phyloP scores from a whole-genome alignment of 1,140 invertebrate genomes.

The Oedothorax gibbosus region DNA sequence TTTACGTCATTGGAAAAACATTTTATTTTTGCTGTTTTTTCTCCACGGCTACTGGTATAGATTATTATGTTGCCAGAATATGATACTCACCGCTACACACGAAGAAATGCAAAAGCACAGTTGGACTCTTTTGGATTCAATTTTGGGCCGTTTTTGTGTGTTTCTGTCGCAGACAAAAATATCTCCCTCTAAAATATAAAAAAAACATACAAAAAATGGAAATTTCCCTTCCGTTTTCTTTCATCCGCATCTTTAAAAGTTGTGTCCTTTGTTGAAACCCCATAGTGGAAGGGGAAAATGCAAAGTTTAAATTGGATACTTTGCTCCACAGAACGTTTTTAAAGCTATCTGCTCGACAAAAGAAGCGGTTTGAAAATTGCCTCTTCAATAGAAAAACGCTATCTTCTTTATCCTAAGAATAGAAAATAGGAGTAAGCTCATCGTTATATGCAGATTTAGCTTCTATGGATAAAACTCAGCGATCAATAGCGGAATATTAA shows the following conservation, averaged over 20 bases:
- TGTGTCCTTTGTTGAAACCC: background rate
- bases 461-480: background rate
- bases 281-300: background rate
- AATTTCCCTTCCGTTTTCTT: background rate
- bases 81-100: background rate
- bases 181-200: background rate
- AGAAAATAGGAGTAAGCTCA: background rate
- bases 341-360: background rate
- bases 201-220: background rate
- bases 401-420: background rate
- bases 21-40: no score
- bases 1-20: no score
- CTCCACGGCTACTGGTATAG: background rate
- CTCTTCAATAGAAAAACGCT: background rate
- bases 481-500: background rate
- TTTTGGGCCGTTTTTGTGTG: background rate
- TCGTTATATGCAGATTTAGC: background rate
- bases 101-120: background rate
- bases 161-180: background rate
- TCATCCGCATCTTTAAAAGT: background rate
- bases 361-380: background rate
- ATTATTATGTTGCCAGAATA: constrained; percentile 1
- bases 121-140: background rate
- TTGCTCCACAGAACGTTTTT: background rate
- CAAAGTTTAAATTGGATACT: constrained; percentile 3